phyloP scores from a whole-genome alignment of 2,113 vertebrate genomes.

The Brachyistius frenatus region DNA sequence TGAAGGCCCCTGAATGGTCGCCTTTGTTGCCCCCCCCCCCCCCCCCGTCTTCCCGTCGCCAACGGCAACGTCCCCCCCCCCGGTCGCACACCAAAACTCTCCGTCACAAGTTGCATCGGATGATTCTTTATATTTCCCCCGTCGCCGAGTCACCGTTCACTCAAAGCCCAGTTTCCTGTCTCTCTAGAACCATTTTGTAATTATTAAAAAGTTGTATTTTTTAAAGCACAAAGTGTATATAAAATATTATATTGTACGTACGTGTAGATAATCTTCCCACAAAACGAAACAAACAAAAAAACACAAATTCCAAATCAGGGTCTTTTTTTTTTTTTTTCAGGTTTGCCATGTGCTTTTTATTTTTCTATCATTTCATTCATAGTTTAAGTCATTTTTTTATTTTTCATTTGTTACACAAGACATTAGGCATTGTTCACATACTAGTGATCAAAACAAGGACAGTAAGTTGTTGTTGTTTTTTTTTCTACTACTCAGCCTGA shows the following conservation, averaged over 20 bases:
- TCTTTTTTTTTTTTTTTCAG: slow-evolving; percentile 50
- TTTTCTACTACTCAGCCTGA: slow-evolving; percentile 81
- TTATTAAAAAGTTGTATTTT: slow-evolving; percentile 46
- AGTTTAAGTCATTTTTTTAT: slow-evolving; percentile 81
- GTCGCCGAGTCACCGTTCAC: slow-evolving; percentile 5
- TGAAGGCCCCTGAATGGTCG: slow-evolving; percentile 24
- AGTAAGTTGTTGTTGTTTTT: slow-evolving; percentile 55
- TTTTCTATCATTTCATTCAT: slow-evolving; percentile 84
- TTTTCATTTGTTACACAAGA: slow-evolving; percentile 84
- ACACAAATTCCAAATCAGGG: slow-evolving; percentile 12
- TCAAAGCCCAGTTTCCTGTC: slow-evolving; percentile 8
- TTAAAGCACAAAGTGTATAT: slow-evolving; percentile 48
- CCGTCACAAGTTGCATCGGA: slow-evolving; percentile 26
- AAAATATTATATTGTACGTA: slow-evolving; percentile 43
- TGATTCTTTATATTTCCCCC: slow-evolving; percentile 37
- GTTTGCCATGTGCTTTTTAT: slow-evolving; percentile 85
- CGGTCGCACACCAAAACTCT: neutral
- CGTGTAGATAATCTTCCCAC: slow-evolving; percentile 16
- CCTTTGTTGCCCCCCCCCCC: slow-evolving; percentile 10
- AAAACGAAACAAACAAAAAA: slow-evolving; percentile 3
- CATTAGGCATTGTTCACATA: slow-evolving; percentile 86
- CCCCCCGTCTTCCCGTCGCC: too few relatives aligned
- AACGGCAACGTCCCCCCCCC: too few relatives aligned
- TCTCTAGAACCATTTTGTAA: slow-evolving; percentile 15
- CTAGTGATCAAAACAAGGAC: slow-evolving; percentile 86